Conservation (phyloP, 1,140 invertebrate species). For the Dendroctonus valens region DNA sequence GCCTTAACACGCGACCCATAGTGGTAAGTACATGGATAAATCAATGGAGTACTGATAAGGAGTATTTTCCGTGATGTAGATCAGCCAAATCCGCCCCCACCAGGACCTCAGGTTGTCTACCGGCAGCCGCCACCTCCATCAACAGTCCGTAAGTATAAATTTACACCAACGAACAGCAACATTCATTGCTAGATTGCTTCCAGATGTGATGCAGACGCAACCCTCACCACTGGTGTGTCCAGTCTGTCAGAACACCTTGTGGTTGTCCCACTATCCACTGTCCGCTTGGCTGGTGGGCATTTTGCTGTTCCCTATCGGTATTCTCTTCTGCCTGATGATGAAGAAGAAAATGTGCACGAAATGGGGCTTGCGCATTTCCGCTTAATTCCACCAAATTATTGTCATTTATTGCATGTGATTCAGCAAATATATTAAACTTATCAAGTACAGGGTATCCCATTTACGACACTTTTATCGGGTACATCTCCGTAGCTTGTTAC, state of each 20-base stretch:
- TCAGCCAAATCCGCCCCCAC: background rate
- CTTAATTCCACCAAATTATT: conserved; percentile 43
- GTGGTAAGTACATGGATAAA: too few relatives aligned
- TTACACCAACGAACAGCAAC: too few relatives aligned
- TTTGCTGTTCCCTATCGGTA: conserved; percentile 19
- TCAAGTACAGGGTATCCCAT: too few relatives aligned
- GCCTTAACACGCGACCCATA: too few relatives aligned
- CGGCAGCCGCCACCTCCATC: background rate
- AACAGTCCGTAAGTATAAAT: background rate
- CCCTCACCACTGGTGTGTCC: conserved; percentile 8
- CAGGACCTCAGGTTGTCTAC: background rate
- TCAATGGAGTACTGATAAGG: too few relatives aligned
- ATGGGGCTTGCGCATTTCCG: conserved; percentile 13
- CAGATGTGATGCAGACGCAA: background rate
- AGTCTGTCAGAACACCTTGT: conserved; percentile 23
- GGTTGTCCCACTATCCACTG: conserved; percentile 17
- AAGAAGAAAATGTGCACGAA: conserved; percentile 19
- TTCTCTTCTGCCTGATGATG: conserved; percentile 25
- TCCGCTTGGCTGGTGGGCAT: conserved; percentile 15
- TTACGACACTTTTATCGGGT: too few relatives aligned
- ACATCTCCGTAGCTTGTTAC: too few relatives aligned
- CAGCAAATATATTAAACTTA: too few relatives aligned
- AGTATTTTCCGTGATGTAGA: too few relatives aligned
- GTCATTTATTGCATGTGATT: too few relatives aligned
- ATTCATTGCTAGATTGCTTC: background rate